Evolutionary conservation across 2,113 vertebrate genomes (phyloP).

Genomic region (Ammodytes dubius): DNA sequence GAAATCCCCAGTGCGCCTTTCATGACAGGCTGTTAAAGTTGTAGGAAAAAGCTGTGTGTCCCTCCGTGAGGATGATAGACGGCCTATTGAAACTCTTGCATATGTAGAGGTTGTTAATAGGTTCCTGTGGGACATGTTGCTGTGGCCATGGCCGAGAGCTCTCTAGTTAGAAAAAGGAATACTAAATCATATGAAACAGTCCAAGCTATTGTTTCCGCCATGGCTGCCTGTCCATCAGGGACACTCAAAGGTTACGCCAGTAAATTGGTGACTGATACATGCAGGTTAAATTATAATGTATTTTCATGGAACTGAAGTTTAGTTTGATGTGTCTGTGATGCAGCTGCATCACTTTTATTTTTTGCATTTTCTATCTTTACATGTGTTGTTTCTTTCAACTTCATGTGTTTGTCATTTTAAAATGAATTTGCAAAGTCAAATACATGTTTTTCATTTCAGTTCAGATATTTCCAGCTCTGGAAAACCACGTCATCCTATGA

Average conservation of each 20-base stretch:
- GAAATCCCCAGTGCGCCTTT: conserved; percentile 64
- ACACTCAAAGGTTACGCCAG: background rate
- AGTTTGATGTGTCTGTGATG: conserved; percentile 4
- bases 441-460: background rate
- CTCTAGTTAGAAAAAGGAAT: conserved; percentile 58
- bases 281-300: background rate
- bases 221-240: conserved; percentile 23
- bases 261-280: conserved; percentile 24
- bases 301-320: conserved; percentile 2
- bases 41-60: conserved; percentile 60
- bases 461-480: background rate
- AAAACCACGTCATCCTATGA: background rate
- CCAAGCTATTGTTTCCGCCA: conserved; percentile 40
- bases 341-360: background rate
- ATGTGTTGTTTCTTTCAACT: too few relatives aligned
- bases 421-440: background rate
- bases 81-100: conserved; percentile 74
- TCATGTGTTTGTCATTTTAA: background rate
- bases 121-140: conserved; percentile 77
- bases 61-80: conserved; percentile 77
- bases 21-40: conserved; percentile 73
- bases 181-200: conserved; percentile 61
- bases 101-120: conserved; percentile 79
- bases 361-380: background rate
- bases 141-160: conserved; percentile 46